Base-by-base conservation (phyloP, 2,113 vertebrate species). In the Cyanoderma ruficeps region DNA sequence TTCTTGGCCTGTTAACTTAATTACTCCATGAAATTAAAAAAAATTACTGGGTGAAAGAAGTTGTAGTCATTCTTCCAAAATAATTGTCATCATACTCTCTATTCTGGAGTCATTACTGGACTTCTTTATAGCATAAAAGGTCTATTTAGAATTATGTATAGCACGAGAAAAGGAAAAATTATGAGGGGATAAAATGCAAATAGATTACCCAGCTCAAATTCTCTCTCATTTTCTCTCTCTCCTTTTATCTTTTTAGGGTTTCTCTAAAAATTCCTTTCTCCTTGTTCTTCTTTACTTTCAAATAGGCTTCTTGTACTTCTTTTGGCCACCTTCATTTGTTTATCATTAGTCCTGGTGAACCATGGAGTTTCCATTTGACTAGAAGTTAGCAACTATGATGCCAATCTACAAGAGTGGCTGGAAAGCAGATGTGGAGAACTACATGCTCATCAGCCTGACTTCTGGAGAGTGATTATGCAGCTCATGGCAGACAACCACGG, bases 151-250 rank as follows among this genome's bases (percentile, higher is more conserved):
- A 27, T 52, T 52, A 42, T 10, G 16, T 52, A 19, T n/a, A 35
- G 20, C 41, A 82, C 52, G 57, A 83, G 15, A 77, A 89, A 61
- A 79, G 5, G 14, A 61, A 65, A 27, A 2, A 55, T 10, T 57
- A 20, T 33, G 28, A 75, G 12, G 7, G 6, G 11, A 2, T 9
- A 68, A 60, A 74, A 15, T 0, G 1, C 7, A n/a, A 86, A 59
- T 30, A 49, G 2, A n/a, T 63, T 28, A 72, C 33, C 44, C 13
- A 55, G 3, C 13, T 63, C 13, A 42, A 21, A 81, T 81, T 83
- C 6, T 76, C 22, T 64, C 8, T 71, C 3, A 44, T 82, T 87
- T 87, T 41, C 3, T 67, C 13, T 57, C 6, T 69, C 8, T 50
- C 12, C 7, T 83, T 64, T 11, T 15, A 35, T 18, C 5, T 56